Conservation (phyloP, 64 coral and sea anemone genomes). For the Montipora cactus region DNA sequence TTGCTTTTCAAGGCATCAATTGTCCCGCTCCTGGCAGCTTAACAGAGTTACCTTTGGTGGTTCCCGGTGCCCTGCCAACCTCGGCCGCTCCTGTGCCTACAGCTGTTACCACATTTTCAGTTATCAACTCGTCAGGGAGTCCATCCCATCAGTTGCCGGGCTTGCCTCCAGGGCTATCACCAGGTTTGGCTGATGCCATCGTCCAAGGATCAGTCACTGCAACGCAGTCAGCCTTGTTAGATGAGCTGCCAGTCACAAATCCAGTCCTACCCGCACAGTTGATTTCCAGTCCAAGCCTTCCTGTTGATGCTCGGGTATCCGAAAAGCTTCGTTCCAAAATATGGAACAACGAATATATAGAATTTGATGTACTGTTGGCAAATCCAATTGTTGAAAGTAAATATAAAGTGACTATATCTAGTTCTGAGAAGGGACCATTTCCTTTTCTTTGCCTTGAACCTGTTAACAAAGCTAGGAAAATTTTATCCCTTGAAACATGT, state of each 20-base stretch:
- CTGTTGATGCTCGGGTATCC: slow-evolving; percentile 11
- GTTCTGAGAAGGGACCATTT: not conserved
- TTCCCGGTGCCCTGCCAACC: too few relatives aligned
- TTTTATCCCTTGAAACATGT: not conserved
- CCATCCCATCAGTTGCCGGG: not conserved
- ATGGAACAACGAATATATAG: slow-evolving; percentile 33
- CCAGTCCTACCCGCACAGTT: not conserved
- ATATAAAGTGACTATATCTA: not conserved
- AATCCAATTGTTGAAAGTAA: slow-evolving; percentile 2
- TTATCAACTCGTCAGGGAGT: too few relatives aligned
- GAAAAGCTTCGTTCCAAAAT: slow-evolving; percentile 17
- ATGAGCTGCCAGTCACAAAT: not conserved
- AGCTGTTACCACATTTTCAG: too few relatives aligned
- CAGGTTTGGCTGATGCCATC: not conserved
- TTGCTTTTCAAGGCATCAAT: too few relatives aligned
- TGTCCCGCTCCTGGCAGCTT: not conserved
- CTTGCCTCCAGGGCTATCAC: not conserved
- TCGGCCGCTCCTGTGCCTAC: too few relatives aligned
- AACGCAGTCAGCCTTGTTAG: not conserved
- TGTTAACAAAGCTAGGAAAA: not conserved
- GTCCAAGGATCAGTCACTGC: not conserved
- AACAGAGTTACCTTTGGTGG: not conserved
- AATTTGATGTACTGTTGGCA: not conserved
- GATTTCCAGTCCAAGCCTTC: not conserved
- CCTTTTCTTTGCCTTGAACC: not conserved